Evolutionary conservation across 2,888 invertebrate genomes (phyloP).

Genomic region (Trissoscelio sp.): DNA sequence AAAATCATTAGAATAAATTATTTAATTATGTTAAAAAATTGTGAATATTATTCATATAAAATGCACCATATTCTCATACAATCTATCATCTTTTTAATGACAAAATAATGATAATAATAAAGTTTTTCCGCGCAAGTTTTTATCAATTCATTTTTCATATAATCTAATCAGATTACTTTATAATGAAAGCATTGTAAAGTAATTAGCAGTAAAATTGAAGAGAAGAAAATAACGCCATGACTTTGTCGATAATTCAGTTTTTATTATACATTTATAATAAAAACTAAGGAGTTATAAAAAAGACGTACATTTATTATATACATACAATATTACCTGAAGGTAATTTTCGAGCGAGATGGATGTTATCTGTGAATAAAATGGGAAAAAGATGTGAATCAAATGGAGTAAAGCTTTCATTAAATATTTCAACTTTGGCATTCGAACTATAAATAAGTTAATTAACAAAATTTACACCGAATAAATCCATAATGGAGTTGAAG

Average conservation of each 20-base stretch:
- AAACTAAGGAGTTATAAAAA: neutral
- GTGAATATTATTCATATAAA: no score
- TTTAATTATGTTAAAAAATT: no score
- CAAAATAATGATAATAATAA: neutral
- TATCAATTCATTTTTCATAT: no score
- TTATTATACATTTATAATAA: neutral
- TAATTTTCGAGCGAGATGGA: neutral
- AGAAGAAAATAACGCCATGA: neutral
- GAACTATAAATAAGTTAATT: conserved; percentile 26
- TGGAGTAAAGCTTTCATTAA: neutral
- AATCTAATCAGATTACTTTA: no score
- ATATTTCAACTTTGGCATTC: conserved; percentile 13
- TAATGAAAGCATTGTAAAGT: neutral
- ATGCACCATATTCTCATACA: no score
- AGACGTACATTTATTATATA: neutral
- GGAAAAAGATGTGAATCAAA: neutral
- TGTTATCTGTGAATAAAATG: neutral
- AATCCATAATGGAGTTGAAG: conserved; percentile 4
- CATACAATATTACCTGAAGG: neutral
- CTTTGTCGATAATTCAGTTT: neutral
- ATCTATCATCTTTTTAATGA: no score
- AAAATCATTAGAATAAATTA: no score
- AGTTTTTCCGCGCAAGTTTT: neutral
- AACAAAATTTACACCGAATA: conserved; percentile 20
- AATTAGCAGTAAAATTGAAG: neutral